Conservation (phyloP, 2,888 invertebrate genomes). For the Nomada fabriciana region DNA sequence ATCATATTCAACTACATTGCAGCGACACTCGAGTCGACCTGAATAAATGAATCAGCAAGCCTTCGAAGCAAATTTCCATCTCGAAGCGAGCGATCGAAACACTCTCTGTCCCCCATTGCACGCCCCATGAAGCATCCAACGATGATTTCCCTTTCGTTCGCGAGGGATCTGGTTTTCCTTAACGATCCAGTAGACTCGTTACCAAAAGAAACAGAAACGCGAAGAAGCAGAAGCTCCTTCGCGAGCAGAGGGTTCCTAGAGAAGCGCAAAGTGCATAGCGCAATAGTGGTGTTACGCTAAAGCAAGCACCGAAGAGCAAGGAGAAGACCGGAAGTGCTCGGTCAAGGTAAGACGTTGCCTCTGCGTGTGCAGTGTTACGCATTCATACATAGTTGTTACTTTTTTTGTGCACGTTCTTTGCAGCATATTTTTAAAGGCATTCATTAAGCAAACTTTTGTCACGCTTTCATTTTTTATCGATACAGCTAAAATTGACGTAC, state of each 20-base stretch:
- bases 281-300: conserved; percentile 49
- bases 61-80: neutral
- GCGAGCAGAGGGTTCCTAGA: conserved; percentile 3
- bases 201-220: neutral
- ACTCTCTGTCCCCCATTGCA: neutral
- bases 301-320: conserved; percentile 27
- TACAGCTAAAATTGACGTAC: too few species aligned
- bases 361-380: conserved; percentile 45
- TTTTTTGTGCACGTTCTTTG: too few species aligned
- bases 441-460: too few species aligned
- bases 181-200: neutral
- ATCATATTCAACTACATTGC: neutral
- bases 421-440: too few species aligned
- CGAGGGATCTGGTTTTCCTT: neutral
- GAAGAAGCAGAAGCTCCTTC: neutral
- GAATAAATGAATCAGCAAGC: neutral
- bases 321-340: conserved; percentile 70
- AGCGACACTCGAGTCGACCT: neutral
- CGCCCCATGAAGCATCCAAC: neutral
- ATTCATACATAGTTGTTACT: conserved; percentile 18
- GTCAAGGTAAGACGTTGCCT: conserved; percentile 74
- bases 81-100: neutral
- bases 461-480: too few species aligned
- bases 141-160: conserved; percentile 25
- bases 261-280: conserved; percentile 24